These are phyloP conservation scores for Lepus timidus DNA, from an alignment of 2,113 vertebrate genomes.

Conservation along the genomic window DNA sequence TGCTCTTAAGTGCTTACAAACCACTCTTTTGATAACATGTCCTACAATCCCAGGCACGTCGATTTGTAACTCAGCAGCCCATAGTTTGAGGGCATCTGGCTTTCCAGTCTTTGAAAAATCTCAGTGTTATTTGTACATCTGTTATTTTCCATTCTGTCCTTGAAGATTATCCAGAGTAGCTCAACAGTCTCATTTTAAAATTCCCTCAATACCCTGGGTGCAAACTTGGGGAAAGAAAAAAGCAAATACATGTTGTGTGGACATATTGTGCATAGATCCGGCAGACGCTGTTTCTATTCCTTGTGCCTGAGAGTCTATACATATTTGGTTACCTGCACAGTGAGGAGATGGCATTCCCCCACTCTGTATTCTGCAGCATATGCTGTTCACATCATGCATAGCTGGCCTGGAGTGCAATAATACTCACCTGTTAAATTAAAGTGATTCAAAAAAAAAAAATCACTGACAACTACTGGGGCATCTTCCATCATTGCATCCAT, in stretches of 20 bases:
- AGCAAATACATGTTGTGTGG: background rate
- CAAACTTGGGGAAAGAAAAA: constrained; percentile 11
- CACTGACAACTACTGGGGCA: background rate
- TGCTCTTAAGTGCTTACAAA: background rate
- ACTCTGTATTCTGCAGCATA: background rate
- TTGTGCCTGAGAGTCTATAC: background rate
- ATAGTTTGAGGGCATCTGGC: background rate
- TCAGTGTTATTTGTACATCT: background rate
- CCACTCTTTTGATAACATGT: background rate
- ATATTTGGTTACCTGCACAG: background rate
- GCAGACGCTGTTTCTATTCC: constrained; percentile 40
- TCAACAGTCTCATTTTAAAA: background rate
- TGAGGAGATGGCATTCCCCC: background rate
- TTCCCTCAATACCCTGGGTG: background rate
- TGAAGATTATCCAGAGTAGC: background rate
- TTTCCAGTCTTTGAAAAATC: background rate
- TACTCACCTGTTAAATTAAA: background rate
- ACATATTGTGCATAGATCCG: background rate
- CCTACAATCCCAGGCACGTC: background rate
- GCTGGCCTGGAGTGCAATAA: background rate
- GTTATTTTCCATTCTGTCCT: background rate
- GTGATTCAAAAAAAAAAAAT: background rate
- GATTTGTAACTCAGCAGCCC: background rate
- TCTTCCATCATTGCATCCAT: background rate
- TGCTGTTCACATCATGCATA: background rate